Conservation (phyloP, 2,797 vertebrate species). For the Takifugu ocellatus region DNA sequence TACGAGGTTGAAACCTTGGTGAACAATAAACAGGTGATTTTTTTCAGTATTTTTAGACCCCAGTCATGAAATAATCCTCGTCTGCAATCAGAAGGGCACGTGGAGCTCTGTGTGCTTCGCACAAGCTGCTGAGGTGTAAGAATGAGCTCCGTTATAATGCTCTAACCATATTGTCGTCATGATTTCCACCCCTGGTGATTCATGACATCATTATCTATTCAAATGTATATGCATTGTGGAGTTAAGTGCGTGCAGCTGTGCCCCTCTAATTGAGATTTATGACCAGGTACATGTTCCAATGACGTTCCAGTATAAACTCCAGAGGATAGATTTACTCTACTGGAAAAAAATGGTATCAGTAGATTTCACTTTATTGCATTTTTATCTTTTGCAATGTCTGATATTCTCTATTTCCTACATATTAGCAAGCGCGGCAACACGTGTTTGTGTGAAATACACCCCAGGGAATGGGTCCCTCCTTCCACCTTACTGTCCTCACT, state of each 20-base stretch:
- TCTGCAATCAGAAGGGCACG: slow-evolving; percentile 1
- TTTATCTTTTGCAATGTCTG: slow-evolving; percentile 13
- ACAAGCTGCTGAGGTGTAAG: not conserved
- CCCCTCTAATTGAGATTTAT: slow-evolving; percentile 51
- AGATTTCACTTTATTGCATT: no score
- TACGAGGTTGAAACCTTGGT: not conserved
- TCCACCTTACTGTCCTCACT: slow-evolving; percentile 8
- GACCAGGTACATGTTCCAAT: slow-evolving; percentile 14
- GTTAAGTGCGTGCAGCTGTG: slow-evolving; percentile 14
- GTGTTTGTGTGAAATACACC: slow-evolving; percentile 4
- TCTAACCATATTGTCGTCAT: no score
- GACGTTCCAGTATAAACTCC: slow-evolving; percentile 11
- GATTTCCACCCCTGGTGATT: slow-evolving; percentile 34
- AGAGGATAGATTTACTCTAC: no score
- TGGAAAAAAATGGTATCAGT: no score
- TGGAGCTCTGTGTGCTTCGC: not conserved
- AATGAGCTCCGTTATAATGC: no score
- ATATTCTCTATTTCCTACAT: slow-evolving; percentile 8
- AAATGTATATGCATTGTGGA: slow-evolving; percentile 18
- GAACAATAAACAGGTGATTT: slow-evolving; percentile 16
- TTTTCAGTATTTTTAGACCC: slow-evolving; percentile 9
- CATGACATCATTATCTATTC: slow-evolving; percentile 33
- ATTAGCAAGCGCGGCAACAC: slow-evolving; percentile 2
- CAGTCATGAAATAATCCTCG: no score
- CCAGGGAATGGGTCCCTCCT: slow-evolving; percentile 5